phyloP scores from a whole-genome alignment of 2,113 vertebrate species.

The Turnix velox region DNA sequence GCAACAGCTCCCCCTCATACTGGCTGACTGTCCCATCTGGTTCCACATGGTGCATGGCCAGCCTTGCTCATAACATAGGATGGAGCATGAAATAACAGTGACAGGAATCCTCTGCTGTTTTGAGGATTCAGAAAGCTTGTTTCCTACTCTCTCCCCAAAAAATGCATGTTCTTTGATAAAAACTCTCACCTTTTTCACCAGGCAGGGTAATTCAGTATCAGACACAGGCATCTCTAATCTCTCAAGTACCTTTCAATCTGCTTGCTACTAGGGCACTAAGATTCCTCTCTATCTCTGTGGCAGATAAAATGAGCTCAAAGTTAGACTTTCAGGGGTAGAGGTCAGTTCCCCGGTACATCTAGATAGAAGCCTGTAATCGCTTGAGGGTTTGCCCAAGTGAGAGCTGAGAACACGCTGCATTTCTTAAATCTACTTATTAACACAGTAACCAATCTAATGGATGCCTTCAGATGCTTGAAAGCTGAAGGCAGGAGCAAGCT shows the following conservation, averaged over 20 bases:
- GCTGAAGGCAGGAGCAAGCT: background rate
- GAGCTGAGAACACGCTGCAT: background rate
- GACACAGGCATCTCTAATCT: conserved; percentile 13
- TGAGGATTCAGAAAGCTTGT: background rate
- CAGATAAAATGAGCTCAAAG: conserved; percentile 14
- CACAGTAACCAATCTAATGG: conserved; percentile 22
- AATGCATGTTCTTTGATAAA: background rate
- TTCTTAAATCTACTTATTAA: conserved; percentile 34
- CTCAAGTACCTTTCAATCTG: background rate
- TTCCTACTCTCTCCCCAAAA: background rate
- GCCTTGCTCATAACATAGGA: background rate
- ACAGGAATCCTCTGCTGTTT: background rate
- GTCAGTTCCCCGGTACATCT: conserved; percentile 14
- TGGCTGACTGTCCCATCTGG: background rate
- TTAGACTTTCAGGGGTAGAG: conserved; percentile 14
- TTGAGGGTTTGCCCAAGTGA: background rate
- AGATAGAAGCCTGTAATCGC: background rate
- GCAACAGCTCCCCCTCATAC: background rate
- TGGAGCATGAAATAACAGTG: background rate
- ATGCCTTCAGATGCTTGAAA: conserved; percentile 45
- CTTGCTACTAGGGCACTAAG: background rate
- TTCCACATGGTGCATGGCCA: background rate
- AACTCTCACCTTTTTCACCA: background rate
- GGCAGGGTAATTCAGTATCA: background rate
- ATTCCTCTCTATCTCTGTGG: background rate